phyloP scores from a whole-genome alignment of 2,797 vertebrate genomes.

The Erpetoichthys calabaricus region DNA sequence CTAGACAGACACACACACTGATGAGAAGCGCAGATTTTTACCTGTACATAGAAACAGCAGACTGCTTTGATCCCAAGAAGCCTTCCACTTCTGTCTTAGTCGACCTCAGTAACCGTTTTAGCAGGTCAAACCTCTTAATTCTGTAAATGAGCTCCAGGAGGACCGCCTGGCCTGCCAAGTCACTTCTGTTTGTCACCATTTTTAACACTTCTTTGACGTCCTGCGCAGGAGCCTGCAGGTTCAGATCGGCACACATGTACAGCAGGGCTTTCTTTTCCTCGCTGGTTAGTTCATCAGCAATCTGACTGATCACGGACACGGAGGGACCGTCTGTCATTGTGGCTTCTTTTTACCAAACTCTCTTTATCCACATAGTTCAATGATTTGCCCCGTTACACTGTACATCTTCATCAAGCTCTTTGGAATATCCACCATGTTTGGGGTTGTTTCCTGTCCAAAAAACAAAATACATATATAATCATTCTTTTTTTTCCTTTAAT shows the following conservation, averaged over 20 bases:
- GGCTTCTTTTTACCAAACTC: too few relatives aligned
- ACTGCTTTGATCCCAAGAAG: conserved; percentile 23
- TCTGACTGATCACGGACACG: conserved; percentile 42
- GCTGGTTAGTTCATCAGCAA: conserved; percentile 52
- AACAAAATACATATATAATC: too few relatives aligned
- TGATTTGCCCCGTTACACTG: too few relatives aligned
- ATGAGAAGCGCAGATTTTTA: conserved; percentile 23
- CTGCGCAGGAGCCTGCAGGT: conserved; percentile 22
- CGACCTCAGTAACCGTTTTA: conserved; percentile 45
- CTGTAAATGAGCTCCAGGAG: conserved; percentile 56
- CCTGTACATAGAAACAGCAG: conserved; percentile 64
- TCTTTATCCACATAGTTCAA: too few relatives aligned
- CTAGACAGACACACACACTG: too few relatives aligned
- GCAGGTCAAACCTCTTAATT: conserved; percentile 66
- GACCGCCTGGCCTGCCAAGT: conserved; percentile 19
- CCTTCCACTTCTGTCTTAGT: conserved; percentile 43
- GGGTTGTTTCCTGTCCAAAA: too few relatives aligned
- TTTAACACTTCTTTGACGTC: conserved; percentile 43
- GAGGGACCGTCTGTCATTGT: conserved; percentile 26
- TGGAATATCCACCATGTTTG: too few relatives aligned
- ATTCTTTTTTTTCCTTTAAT: too few relatives aligned
- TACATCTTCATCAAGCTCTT: too few relatives aligned
- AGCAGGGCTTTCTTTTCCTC: conserved; percentile 51
- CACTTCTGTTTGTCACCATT: conserved; percentile 28
- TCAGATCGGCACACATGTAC: conserved; percentile 56